phyloP scores from a whole-genome alignment of 2,113 vertebrate genomes.

The Tringa solitaria region DNA sequence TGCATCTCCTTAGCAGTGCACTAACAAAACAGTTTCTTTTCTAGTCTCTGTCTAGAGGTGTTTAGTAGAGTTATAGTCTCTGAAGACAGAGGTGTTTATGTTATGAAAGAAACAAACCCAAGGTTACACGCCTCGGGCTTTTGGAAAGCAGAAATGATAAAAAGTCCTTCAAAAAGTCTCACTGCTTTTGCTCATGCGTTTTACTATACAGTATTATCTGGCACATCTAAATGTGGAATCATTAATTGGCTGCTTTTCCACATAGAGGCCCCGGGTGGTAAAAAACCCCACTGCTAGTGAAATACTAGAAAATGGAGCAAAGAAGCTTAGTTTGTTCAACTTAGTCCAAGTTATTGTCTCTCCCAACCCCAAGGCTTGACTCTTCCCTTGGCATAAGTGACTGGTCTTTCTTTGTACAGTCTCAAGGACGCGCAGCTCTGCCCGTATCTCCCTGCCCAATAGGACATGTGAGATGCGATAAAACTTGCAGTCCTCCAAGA shows the following conservation, averaged over 20 bases:
- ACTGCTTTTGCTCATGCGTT: not conserved
- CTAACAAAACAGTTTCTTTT: not conserved
- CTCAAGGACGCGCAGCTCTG: not conserved
- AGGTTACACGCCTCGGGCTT: not conserved
- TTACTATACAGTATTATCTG: not conserved
- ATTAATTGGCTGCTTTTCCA: not conserved
- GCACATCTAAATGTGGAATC: not conserved
- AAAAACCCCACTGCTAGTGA: not conserved
- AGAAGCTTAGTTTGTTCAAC: not conserved
- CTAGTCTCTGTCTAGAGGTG: not conserved
- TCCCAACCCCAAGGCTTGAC: not conserved
- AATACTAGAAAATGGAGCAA: not conserved
- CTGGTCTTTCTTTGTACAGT: not conserved
- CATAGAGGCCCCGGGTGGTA: not conserved
- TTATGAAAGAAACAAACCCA: not conserved
- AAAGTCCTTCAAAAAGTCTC: not conserved
- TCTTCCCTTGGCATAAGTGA: not conserved
- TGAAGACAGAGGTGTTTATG: not conserved
- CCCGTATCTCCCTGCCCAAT: not conserved
- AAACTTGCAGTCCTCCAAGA: not conserved
- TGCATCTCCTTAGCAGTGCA: not conserved
- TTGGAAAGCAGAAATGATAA: not conserved
- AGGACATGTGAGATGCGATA: not conserved
- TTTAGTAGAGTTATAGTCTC: not conserved
- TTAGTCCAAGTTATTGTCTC: not conserved